Evolutionary conservation across 2,888 invertebrate genomes (phyloP), one percentile per base, ranked within the genome.

Genomic region (Piscicola geometra): DNA sequence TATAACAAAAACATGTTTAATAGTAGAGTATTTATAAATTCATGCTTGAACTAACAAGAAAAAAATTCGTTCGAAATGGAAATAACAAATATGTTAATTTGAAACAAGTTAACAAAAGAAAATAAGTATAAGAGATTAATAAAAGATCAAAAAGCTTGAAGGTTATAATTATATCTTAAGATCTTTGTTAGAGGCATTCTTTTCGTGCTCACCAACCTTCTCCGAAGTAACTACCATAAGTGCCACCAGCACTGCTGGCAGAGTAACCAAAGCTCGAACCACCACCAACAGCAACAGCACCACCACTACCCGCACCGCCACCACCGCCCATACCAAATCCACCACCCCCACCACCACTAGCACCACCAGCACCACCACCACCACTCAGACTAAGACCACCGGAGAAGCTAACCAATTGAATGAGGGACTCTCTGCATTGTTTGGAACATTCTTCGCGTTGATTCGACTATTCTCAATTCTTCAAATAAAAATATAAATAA

Each of bases 241-340:
- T n/a, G 25, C 60, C 60, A 15, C 60, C 60, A 5, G 15, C 60
- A n/a, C 60, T 25, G 25, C 60, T 56, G 60, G n/a, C 25, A 5
- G 60, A 56, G 60, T 56, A 56, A 25, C 60, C n/a, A n/a, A 56
- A 56, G n/a, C 60, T 56, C 25, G 60, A 56, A 25, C 9, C 70
- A n/a, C 70, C 70, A 2, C 41, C 70, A 35, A 25, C 18, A 41
- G 9, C 70, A 28, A 5, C 70, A 70, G 41, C 50, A 41, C 35
- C 41, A 41, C 41, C 47, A 36, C 9, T 9, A 32, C 32, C 68
- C 5, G 5, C 70, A 3, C n/a, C 18, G 15, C 47, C 47, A 12
- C 47, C 28, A 47, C 36, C 36, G 21, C 15, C 50, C 5, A 5
- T n/a, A 35, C 21, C 18, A 36, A 36, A 36, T 30, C 70, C 70